Percentiles rank a stretch among this genome's conserved stretches.
These are phyloP conservation scores for Drosophila gaucha DNA, from an alignment of 2,888 invertebrate species.

Conservation along the genomic window DNA sequence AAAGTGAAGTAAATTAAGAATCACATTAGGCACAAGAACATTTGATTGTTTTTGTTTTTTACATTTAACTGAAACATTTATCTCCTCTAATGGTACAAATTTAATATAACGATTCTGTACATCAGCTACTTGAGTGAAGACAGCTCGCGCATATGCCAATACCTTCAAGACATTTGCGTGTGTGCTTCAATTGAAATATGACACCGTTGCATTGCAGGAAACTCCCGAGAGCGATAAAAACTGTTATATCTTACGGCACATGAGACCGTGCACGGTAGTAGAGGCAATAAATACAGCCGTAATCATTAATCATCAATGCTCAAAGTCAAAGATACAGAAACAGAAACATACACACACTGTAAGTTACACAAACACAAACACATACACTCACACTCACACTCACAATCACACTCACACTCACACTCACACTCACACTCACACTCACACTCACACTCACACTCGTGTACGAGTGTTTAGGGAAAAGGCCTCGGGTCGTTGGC, in stretches of 20 bases:
- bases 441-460: constrained; percentile 42
- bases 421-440: constrained; percentile 7
- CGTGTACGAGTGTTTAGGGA: constrained; percentile 63
- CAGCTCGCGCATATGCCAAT: constrained; percentile 5
- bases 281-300: constrained; percentile 73
- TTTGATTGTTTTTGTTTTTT: background rate
- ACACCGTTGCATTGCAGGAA: constrained; percentile 46
- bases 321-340: constrained; percentile 76
- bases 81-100: constrained; percentile 9
- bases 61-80: constrained; percentile 6
- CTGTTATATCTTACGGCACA: constrained; percentile 35
- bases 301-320: constrained; percentile 77
- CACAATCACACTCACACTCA: constrained; percentile 8
- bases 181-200: constrained; percentile 60
- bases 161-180: constrained; percentile 31
- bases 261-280: constrained; percentile 32
- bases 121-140: constrained; percentile 14
- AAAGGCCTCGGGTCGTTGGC: constrained; percentile 52
- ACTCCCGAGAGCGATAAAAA: constrained; percentile 55
- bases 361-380: constrained; percentile 16
- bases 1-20: background rate
- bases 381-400: constrained; percentile 11
- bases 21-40: background rate
- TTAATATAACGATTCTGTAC: constrained; percentile 15
- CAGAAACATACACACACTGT: constrained; percentile 26